Conservation (phyloP, 2,888 invertebrate genomes). For the Drosophila cyrtoloma region DNA sequence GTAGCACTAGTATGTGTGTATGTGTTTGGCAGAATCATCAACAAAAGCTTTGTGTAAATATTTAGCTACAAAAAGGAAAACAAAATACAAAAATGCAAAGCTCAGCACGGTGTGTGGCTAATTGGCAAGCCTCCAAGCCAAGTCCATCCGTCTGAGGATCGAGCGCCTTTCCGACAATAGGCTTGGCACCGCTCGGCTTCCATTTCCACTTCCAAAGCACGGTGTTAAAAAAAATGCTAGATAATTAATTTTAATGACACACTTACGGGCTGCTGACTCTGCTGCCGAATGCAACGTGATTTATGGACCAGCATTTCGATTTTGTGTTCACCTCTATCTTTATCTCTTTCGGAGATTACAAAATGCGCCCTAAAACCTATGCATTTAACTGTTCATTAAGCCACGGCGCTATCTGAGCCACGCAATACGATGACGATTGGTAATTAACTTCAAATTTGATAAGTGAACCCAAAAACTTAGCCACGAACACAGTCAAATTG, state of each 20-base stretch:
- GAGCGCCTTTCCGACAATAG: conserved; percentile 6
- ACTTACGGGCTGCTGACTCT: conserved; percentile 42
- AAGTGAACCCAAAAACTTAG: conserved; percentile 55
- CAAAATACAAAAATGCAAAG: conserved; percentile 27
- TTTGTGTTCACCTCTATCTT: conserved; percentile 56
- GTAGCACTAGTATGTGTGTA: background rate
- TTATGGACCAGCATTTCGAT: conserved; percentile 58
- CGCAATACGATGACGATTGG: conserved; percentile 27
- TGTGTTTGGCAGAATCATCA: conserved; percentile 42
- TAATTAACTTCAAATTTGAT: conserved; percentile 77
- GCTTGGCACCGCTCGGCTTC: background rate
- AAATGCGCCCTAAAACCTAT: conserved; percentile 55
- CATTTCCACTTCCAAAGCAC: conserved; percentile 3
- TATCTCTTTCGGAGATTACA: conserved; percentile 56
- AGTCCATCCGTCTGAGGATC: conserved; percentile 9
- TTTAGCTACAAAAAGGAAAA: conserved; percentile 44
- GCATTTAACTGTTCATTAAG: conserved; percentile 78
- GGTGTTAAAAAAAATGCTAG: conserved; percentile 66
- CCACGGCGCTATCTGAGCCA: conserved; percentile 56
- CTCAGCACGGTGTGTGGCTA: conserved; percentile 72
- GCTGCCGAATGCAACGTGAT: conserved; percentile 74
- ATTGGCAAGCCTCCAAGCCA: conserved; percentile 55
- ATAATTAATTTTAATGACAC: conserved; percentile 81
- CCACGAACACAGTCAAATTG: conserved; percentile 29
- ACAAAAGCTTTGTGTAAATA: conserved; percentile 69